These are phyloP conservation scores for Drosophila jambulina DNA, from an alignment of 1,140 invertebrate species.

Conservation along the genomic window DNA sequence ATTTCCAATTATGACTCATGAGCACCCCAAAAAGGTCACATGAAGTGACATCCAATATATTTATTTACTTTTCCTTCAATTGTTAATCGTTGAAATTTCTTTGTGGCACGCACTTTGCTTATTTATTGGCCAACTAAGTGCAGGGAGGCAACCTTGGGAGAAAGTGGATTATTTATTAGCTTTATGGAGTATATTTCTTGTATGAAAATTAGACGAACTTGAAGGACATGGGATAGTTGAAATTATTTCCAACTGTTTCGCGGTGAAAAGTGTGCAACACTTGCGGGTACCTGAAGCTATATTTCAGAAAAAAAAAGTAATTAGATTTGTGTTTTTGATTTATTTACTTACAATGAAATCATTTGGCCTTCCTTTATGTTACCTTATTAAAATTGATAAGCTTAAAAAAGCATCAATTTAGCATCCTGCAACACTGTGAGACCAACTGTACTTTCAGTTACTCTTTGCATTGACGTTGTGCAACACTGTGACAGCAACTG, in stretches of 20 bases:
- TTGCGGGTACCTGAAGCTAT: too few species aligned
- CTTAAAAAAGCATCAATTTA: not conserved
- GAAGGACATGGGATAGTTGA: not conserved
- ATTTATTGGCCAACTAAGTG: slow-evolving; percentile 21
- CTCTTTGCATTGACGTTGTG: not conserved
- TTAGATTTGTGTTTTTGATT: not conserved
- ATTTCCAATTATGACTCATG: slow-evolving; percentile 34
- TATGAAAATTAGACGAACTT: slow-evolving; percentile 13
- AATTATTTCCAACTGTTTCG: not conserved
- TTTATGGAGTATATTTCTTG: slow-evolving; percentile 3
- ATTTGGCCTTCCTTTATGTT: not conserved
- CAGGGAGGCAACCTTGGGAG: not conserved
- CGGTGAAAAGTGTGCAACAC: not conserved
- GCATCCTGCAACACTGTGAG: not conserved
- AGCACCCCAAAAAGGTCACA: slow-evolving; percentile 21
- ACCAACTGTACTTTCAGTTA: slow-evolving; percentile 1
- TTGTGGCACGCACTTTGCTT: slow-evolving; percentile 24
- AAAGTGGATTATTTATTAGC: slow-evolving; percentile 35
- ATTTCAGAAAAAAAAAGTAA: not conserved
- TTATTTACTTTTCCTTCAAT: slow-evolving; percentile 3
- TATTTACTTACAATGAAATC: not conserved
- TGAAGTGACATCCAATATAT: slow-evolving; percentile 8
- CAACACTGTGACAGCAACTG: slow-evolving; percentile 7
- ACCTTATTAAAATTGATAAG: not conserved
- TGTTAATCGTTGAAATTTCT: slow-evolving; percentile 25